phyloP scores from a whole-genome alignment of 2,797 vertebrate species.

The Aplochiton taeniatus region DNA sequence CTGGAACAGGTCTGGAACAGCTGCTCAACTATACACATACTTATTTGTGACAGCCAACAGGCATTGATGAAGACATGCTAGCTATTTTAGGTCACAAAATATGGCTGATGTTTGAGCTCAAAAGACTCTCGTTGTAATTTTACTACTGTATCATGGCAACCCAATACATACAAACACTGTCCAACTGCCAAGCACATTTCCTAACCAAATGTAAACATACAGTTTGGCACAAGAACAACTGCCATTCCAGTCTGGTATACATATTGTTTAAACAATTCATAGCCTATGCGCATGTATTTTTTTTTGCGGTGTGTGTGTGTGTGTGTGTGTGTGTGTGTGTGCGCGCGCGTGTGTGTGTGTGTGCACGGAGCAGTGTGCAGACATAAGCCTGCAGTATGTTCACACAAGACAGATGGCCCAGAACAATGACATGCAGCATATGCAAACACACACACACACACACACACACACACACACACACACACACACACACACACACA shows the following conservation, averaged over 20 bases:
- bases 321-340: slow-evolving; percentile 28
- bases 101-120: neutral
- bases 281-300: slow-evolving; percentile 8
- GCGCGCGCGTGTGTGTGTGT: slow-evolving; percentile 4
- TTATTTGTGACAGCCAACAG: too few relatives aligned
- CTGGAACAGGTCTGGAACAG: too few relatives aligned
- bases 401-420: slow-evolving; percentile 39
- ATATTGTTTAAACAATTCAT: too few relatives aligned
- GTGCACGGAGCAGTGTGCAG: slow-evolving; percentile 51
- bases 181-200: slow-evolving; percentile 27
- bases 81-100: neutral
- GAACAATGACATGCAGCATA: slow-evolving; percentile 35
- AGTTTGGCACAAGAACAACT: neutral
- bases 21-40: too few relatives aligned
- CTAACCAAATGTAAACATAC: slow-evolving; percentile 1
- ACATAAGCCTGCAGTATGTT: slow-evolving; percentile 59
- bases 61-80: too few relatives aligned
- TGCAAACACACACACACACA: slow-evolving; percentile 6
- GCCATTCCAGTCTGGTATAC: too few relatives aligned
- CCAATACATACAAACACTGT: slow-evolving; percentile 43
- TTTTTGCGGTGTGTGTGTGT: neutral
- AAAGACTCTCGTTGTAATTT: neutral
- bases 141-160: slow-evolving; percentile 10
- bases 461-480: slow-evolving; percentile 9
- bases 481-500: slow-evolving; percentile 31